Evolutionary conservation across 2,797 vertebrate genomes (phyloP).

Genomic region (Ctenopoma kingsleyae): DNA sequence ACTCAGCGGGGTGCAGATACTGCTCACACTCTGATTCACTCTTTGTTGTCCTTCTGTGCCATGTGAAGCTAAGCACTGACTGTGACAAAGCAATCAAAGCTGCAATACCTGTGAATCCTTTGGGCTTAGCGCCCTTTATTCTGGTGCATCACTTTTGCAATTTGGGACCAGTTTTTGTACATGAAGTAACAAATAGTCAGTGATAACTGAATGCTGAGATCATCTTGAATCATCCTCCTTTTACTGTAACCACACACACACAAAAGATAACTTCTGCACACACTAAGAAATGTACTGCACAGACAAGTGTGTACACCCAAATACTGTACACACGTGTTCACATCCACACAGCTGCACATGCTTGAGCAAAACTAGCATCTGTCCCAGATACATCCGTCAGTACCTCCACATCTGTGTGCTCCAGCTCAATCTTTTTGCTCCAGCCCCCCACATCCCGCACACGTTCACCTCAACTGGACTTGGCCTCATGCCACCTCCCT

Average conservation of each 20-base stretch:
- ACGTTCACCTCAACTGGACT: slow-evolving; percentile 62
- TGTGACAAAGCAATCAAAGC: slow-evolving; percentile 27
- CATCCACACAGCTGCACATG: slow-evolving; percentile 73
- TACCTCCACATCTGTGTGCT: slow-evolving; percentile 83
- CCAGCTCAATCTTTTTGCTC: slow-evolving; percentile 61
- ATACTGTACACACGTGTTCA: slow-evolving; percentile 48
- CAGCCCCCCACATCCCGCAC: slow-evolving; percentile 62
- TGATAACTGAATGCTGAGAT: slow-evolving; percentile 21
- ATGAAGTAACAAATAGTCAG: slow-evolving; percentile 21
- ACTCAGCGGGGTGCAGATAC: slow-evolving; percentile 42
- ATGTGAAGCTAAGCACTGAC: slow-evolving; percentile 27
- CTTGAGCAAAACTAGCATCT: slow-evolving; percentile 76
- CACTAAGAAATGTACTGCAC: slow-evolving; percentile 12
- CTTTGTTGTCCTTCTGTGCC: slow-evolving; percentile 56
- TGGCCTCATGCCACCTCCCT: slow-evolving; percentile 68
- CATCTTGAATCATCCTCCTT: slow-evolving; percentile 12
- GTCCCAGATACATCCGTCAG: slow-evolving; percentile 82
- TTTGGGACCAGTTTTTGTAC: slow-evolving; percentile 12
- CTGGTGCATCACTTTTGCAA: background rate
- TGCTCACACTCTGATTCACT: slow-evolving; percentile 53
- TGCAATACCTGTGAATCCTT: slow-evolving; percentile 24
- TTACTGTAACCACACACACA: slow-evolving; percentile 11
- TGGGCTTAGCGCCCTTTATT: slow-evolving; percentile 8
- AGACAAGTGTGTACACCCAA: slow-evolving; percentile 17
- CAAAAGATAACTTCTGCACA: background rate